Evolutionary conservation across 2,797 vertebrate species (phyloP).

Genomic region (Erithacus rubecula): DNA sequence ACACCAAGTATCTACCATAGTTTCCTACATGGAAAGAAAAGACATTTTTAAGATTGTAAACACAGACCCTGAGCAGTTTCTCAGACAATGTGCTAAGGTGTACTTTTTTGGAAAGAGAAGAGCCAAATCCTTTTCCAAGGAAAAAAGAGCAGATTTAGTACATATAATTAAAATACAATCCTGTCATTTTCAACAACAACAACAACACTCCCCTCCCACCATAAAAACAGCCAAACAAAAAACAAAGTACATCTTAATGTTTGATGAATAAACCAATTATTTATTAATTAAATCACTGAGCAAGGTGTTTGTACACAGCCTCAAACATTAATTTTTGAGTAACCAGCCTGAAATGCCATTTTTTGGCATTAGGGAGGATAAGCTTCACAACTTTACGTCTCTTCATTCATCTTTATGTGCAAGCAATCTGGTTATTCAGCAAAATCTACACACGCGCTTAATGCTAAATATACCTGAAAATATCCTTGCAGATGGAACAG

Average conservation of each 20-base stretch:
- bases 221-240: background rate
- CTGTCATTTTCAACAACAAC: background rate
- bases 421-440: background rate
- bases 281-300: background rate
- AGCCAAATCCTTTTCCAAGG: background rate
- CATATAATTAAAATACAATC: background rate
- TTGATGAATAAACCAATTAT: background rate
- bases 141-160: background rate
- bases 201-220: background rate
- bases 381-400: background rate
- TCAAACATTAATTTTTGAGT: background rate
- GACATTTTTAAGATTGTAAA: background rate
- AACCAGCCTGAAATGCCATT: background rate
- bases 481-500: background rate
- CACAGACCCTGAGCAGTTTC: background rate
- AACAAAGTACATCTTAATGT: rapidly evolving
- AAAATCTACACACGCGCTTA: background rate
- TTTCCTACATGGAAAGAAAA: background rate
- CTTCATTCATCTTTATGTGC: background rate
- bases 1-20: background rate
- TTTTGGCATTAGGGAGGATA: background rate
- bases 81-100: background rate
- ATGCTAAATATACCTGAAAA: background rate
- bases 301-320: background rate
- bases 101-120: rapidly evolving